Evolutionary conservation across 2,113 vertebrate species (phyloP), one percentile per base, ranked within the genome.

Genomic region (Tachysurus fulvidraco): DNA sequence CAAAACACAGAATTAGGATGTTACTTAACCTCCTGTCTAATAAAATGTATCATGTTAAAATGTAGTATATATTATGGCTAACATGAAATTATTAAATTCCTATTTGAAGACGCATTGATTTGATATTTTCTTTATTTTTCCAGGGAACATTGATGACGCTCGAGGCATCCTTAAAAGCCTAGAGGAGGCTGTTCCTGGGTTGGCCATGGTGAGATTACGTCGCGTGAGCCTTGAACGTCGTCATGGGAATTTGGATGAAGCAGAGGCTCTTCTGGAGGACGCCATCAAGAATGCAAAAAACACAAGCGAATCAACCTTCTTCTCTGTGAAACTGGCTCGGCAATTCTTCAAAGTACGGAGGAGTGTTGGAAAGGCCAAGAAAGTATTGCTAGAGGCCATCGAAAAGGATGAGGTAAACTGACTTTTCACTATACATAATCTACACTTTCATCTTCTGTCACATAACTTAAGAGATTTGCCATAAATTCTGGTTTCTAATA

Each of bases 171-270:
- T 99, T 93, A 96, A 96, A 91, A 93, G 92, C 0, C 93, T 99
- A 91, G 98, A 99, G 84, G 95, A 94, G 82, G 92, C 92, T 13
- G 93, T 98, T 69, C 93, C 97, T 4, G 96, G 96, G 82, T 90
- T 99, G 83, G 98, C 98, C 54, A 98, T 98, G 97, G 97, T 99
- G 85, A 96, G 97, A 44, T 93, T 99, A 89, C 95, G 98, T 71
- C 93, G 98, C 91, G 98, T 99, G 59, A 99, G 97, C 90, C 92
- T 99, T 85, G 98, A 99, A 86, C 97, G 98, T 88, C 95, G 98
- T 9, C 97, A 97, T 1, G 98, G 98, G 4, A 98, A 98, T 92
- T 91, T 99, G 95, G 98, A 97, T 5, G 96, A 96, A 87, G 97
- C 98, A 0, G 98, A 98, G 85, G 93, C 95, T 7, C 93, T 99